Conservation (phyloP, 2,888 invertebrate species). For the Dusona sp. region DNA sequence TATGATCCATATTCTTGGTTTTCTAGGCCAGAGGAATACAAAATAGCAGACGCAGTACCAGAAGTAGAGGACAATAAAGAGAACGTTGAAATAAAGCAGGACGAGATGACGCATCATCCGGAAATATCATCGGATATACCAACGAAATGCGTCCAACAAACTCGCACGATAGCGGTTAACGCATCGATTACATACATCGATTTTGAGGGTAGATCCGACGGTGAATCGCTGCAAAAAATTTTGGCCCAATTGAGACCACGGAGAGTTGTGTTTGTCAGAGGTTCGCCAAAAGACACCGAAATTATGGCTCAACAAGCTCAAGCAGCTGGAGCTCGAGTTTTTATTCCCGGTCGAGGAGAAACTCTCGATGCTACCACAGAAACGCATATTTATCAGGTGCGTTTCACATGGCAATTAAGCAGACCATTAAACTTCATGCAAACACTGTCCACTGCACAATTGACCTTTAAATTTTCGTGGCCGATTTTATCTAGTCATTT, state of each 20-base stretch:
- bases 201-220: slow-evolving; percentile 97
- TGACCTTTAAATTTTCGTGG: too few relatives aligned
- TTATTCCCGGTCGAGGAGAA: slow-evolving; percentile 93
- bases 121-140: slow-evolving; percentile 90
- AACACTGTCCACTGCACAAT: too few relatives aligned
- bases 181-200: slow-evolving; percentile 97
- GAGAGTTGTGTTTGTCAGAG: slow-evolving; percentile 90
- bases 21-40: slow-evolving; percentile 94
- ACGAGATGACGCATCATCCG: slow-evolving; percentile 86
- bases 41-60: slow-evolving; percentile 90
- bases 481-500: too few relatives aligned
- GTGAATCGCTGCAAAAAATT: slow-evolving; percentile 91
- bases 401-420: neutral
- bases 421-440: too few relatives aligned
- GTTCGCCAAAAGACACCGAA: slow-evolving; percentile 89
- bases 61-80: slow-evolving; percentile 90
- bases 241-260: slow-evolving; percentile 88
- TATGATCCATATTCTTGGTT: neutral
- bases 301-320: slow-evolving; percentile 89
- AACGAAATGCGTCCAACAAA: slow-evolving; percentile 93
- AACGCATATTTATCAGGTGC: slow-evolving; percentile 98
- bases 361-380: slow-evolving; percentile 98
- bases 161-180: slow-evolving; percentile 91
- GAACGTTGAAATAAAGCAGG: slow-evolving; percentile 88
- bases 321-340: slow-evolving; percentile 90